Conservation (phyloP, 2,888 invertebrate species). For the Cerastis rubricosa region DNA sequence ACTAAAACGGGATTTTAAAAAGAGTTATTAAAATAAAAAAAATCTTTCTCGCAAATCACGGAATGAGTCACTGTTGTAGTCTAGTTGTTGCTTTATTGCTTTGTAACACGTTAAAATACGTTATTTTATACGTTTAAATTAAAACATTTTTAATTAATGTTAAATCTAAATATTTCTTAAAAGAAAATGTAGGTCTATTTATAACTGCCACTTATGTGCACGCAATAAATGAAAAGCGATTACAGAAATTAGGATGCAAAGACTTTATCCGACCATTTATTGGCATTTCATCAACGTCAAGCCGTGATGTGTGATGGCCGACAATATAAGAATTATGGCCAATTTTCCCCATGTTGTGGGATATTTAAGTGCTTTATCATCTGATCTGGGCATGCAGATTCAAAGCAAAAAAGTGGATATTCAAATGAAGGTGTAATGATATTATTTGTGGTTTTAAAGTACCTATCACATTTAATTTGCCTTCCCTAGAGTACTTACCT, state of each 20-base stretch:
- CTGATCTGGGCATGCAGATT: slow-evolving; percentile 41
- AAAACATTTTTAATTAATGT: background rate
- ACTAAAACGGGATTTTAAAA: background rate
- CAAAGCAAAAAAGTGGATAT: slow-evolving; percentile 24
- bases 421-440: slow-evolving; percentile 27
- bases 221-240: slow-evolving; percentile 45
- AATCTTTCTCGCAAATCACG: background rate
- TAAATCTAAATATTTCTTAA: background rate
- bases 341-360: slow-evolving; percentile 58
- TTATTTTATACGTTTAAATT: background rate
- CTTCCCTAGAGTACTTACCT: background rate
- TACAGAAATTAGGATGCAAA: slow-evolving; percentile 58
- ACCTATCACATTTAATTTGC: background rate
- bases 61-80: background rate
- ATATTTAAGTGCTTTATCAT: slow-evolving; percentile 54
- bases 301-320: slow-evolving; percentile 42
- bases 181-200: background rate
- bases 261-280: slow-evolving; percentile 55
- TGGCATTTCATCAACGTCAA: slow-evolving; percentile 69
- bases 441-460: slow-evolving; percentile 8
- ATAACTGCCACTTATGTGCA: background rate
- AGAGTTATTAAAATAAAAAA: no score
- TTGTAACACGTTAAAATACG: no score
- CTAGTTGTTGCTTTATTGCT: background rate
- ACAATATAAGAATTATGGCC: slow-evolving; percentile 63